Evolutionary conservation across 2,113 vertebrate species (phyloP).

Genomic region (Cebus imitator): DNA sequence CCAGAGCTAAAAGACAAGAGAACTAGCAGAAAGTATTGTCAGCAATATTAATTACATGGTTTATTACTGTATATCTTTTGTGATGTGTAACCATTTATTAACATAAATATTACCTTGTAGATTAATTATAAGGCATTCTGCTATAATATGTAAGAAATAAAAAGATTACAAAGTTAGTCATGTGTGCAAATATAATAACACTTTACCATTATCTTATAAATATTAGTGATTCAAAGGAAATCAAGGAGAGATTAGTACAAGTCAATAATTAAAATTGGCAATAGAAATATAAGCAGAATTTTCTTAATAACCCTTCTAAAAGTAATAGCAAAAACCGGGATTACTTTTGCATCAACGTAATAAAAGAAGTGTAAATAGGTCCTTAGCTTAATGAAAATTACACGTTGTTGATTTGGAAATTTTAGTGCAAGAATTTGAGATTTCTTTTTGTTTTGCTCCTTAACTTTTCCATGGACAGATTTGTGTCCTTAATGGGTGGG

Average conservation of each 20-base stretch:
- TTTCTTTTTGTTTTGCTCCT: neutral
- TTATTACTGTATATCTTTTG: neutral
- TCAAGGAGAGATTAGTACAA: neutral
- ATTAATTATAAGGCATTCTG: neutral
- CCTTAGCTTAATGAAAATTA: neutral
- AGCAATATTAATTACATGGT: neutral
- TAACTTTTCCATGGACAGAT: neutral
- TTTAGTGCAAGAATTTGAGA: neutral
- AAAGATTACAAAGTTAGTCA: neutral
- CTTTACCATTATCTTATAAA: neutral
- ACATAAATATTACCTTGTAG: neutral
- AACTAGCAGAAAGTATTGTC: neutral
- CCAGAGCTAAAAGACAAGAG: neutral
- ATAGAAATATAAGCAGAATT: neutral
- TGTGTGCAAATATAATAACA: neutral
- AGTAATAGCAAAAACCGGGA: no score
- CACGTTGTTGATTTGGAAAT: neutral
- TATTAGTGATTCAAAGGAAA: conserved; percentile 8
- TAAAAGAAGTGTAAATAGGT: neutral
- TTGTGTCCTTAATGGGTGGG: neutral
- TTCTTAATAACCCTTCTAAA: neutral
- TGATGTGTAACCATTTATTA: neutral
- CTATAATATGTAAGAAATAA: neutral
- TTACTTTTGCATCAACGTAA: no score
- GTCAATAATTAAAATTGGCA: neutral